phyloP scores from a whole-genome alignment of 64 coral and sea anemone species.

The Acropora tenuis region DNA sequence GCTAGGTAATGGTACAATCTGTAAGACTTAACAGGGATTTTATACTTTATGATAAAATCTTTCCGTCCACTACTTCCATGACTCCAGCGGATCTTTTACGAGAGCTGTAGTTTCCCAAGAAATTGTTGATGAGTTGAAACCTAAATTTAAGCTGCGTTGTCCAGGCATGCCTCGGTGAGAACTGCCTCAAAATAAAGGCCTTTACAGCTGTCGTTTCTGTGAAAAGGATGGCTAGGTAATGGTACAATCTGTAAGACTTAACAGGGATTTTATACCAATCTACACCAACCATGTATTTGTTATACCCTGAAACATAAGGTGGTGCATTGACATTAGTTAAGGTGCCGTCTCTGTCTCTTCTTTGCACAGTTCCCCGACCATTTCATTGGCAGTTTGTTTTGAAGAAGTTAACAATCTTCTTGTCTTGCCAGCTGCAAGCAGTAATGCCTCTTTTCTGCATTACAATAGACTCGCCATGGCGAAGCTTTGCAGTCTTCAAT shows the following conservation, averaged over 20 bases:
- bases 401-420: slow-evolving; percentile 49
- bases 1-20: slow-evolving; percentile 54
- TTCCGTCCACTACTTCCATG: slow-evolving; percentile 29
- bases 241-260: slow-evolving; percentile 49
- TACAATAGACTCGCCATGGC: slow-evolving; percentile 9
- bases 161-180: slow-evolving; percentile 38
- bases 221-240: slow-evolving; percentile 48
- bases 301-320: slow-evolving; percentile 46
- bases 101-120: slow-evolving; percentile 46
- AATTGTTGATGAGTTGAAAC: slow-evolving; percentile 40
- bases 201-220: slow-evolving; percentile 67
- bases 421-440: slow-evolving; percentile 55
- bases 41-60: not conserved
- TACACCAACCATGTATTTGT: slow-evolving; percentile 57
- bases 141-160: slow-evolving; percentile 54
- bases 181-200: slow-evolving; percentile 61
- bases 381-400: slow-evolving; percentile 56
- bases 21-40: slow-evolving; percentile 52
- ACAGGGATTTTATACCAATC: slow-evolving; percentile 64
- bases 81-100: slow-evolving; percentile 53
- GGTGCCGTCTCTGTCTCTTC: slow-evolving; percentile 42
- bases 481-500: slow-evolving; percentile 17
- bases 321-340: slow-evolving; percentile 51
- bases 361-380: slow-evolving; percentile 16
- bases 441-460: slow-evolving; percentile 41